Base-by-base conservation (phyloP, 2,888 invertebrate species). In the Himalopsyche tibetana region DNA sequence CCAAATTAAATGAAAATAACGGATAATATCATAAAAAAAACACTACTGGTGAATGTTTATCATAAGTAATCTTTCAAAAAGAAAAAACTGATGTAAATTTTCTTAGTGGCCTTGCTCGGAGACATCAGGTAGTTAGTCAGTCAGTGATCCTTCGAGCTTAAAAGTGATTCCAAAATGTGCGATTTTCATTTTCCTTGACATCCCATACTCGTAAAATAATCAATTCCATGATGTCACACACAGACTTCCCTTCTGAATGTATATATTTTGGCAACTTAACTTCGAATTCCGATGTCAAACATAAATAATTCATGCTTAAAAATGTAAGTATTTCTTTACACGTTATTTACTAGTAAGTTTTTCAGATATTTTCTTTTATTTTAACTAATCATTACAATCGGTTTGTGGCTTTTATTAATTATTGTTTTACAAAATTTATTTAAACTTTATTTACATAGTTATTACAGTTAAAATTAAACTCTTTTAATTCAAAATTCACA, bases 291-390 rank as follows among this genome's bases (percentile, higher is more conserved):
- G 69, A 69, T 36, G 28, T 69, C 69, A 69, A 5, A 36, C 5
- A 74, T 74, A 74, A 74, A 74, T 74, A 74, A 74, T 74, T 74
- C 74, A 74, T 74, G 36, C 74, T 36, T 9, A 38, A 74, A 74
- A 74, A 74, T 38, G 74, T 36, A 74, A 74, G 74, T 74, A 74
- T 38, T 38, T 74, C 12, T 28, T 36, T 36, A 36, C 74, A 38
- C 74, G 74, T 36, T 2, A 36, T 38, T 51, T 51, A 15, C 28
- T 2, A 51, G 3, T 15, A 15, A 15, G 51, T 51, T 51, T 15
- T 2, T 12, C 15, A 51, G 51, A 51, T 2, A 51, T 15, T 45
- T 45, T 45, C 2, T 45, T 45, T 51, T 45, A 45, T 45, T 28
- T 28, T 28, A 28, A 28, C 28, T 45, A 45, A 9, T 45, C 9